These are phyloP conservation scores for Telenomus remus DNA, from an alignment of 1,140 invertebrate species.

Conservation along the genomic window DNA sequence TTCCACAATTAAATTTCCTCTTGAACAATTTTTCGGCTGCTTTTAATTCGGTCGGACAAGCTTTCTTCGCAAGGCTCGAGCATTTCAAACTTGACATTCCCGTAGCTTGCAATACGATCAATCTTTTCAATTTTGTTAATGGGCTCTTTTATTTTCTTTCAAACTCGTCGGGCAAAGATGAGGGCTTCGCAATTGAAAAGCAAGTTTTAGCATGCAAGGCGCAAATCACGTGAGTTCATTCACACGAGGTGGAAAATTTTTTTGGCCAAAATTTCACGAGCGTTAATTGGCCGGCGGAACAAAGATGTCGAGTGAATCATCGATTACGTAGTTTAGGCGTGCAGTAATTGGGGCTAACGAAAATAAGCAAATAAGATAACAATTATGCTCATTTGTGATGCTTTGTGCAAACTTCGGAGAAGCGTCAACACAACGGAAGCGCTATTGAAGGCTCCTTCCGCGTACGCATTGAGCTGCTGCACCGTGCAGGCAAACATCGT, in stretches of 20 bases:
- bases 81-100: too few species aligned
- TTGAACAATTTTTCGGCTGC: background rate
- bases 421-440: constrained; percentile 51
- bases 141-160: too few species aligned
- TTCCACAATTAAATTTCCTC: constrained; percentile 51
- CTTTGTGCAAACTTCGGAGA: constrained; percentile 39
- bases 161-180: too few species aligned
- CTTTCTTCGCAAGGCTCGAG: too few species aligned
- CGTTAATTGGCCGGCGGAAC: constrained; percentile 18
- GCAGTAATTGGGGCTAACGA: constrained; percentile 43
- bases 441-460: constrained; percentile 49
- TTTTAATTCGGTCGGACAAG: too few species aligned
- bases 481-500: constrained; percentile 13
- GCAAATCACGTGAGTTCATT: constrained; percentile 22
- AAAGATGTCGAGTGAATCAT: constrained; percentile 32
- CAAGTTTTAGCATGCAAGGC: background rate
- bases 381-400: constrained; percentile 46
- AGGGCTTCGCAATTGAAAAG: too few species aligned
- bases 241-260: constrained; percentile 27
- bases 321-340: constrained; percentile 26
- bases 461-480: constrained; percentile 32
- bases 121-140: too few species aligned
- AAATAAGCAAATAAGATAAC: constrained; percentile 44
- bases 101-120: too few species aligned
- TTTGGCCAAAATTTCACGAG: constrained; percentile 5